Base-by-base conservation (phyloP, 2,888 invertebrate genomes). In the Agriopis marginaria region DNA sequence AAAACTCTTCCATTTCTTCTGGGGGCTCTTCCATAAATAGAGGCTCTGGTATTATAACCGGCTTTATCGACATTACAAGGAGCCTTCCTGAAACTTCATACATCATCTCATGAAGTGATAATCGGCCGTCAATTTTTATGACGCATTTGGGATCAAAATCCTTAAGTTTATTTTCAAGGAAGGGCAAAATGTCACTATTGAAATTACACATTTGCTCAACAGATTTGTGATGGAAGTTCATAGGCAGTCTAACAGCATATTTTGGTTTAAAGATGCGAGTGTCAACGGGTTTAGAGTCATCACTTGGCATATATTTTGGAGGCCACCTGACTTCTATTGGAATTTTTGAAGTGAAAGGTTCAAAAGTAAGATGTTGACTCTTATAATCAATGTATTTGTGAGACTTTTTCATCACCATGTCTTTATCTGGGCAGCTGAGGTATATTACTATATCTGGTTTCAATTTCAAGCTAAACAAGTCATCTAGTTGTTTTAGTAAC, bases 121-220 rank as follows among this genome's bases (percentile, higher is more conserved):
- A 86, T 45, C 96, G 89, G 1, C 95, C 96, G 83, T 96, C 96
- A 56, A 96, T 79, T 85, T 95, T 95, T 42, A 96, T 88, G 51
- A 95, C 88, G 79, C 88, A 86, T 76, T 95, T 94, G 0, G 95
- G 95, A 78, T 95, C 88, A 80, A 94, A 95, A 23, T 91, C 85
- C 63, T 95, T 82, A 49, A 96, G 80, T 82, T 94, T 89, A 50
- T 90, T 89, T 77, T 96, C 94, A 50, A 96, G 87, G 68, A 84
- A 86, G 8, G 94, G 87, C 45, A 90, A 80, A 5, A 95, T 87
- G 61, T 88, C 81, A 12, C 84, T 79, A 78, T 90, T 92, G 75
- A 94, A 96, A 72, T 92, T 88, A 77, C 95, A 94, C 61, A 95
- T 82, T 77, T 95, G 95, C 7, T 88, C 79, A 44, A 84, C 78